These are phyloP conservation scores for Hyles vespertilio DNA, from an alignment of 1,140 invertebrate genomes.

Conservation along the genomic window DNA sequence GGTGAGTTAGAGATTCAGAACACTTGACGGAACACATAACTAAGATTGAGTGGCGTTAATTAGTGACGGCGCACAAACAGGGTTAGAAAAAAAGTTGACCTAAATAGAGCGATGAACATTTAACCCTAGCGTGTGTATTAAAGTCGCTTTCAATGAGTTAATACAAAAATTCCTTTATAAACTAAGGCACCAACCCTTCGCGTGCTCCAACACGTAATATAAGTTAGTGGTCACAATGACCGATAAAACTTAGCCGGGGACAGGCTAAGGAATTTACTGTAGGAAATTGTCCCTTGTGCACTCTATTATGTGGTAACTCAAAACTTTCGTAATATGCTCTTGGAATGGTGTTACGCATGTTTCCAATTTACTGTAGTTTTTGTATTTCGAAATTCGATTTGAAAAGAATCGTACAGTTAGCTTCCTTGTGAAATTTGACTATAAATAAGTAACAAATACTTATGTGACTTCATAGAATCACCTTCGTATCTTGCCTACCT, in stretches of 20 bases:
- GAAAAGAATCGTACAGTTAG: too few species aligned
- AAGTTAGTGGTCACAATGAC: constrained; percentile 27
- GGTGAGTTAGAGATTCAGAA: too few species aligned
- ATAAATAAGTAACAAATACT: too few species aligned
- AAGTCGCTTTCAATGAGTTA: constrained; percentile 19
- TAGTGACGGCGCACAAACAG: too few species aligned
- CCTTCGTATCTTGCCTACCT: too few species aligned
- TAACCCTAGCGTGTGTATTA: constrained; percentile 29
- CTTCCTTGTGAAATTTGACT: too few species aligned
- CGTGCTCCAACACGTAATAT: constrained; percentile 35
- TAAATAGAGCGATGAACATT: constrained; percentile 19
- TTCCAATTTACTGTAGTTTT: too few species aligned
- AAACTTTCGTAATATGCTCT: constrained; percentile 28
- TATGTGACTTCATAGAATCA: too few species aligned
- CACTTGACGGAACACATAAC: too few species aligned
- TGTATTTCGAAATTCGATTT: too few species aligned
- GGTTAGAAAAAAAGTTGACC: constrained; percentile 15
- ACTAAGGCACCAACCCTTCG: constrained; percentile 23
- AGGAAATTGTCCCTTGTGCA: constrained; percentile 23
- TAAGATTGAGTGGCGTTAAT: too few species aligned
- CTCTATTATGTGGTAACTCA: constrained; percentile 15
- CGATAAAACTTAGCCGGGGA: constrained; percentile 26
- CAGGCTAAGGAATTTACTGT: constrained; percentile 22
- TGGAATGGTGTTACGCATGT: too few species aligned
- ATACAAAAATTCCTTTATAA: constrained; percentile 22